Conservation (phyloP, 2,888 invertebrate genomes). For the Erebia aethiops region DNA sequence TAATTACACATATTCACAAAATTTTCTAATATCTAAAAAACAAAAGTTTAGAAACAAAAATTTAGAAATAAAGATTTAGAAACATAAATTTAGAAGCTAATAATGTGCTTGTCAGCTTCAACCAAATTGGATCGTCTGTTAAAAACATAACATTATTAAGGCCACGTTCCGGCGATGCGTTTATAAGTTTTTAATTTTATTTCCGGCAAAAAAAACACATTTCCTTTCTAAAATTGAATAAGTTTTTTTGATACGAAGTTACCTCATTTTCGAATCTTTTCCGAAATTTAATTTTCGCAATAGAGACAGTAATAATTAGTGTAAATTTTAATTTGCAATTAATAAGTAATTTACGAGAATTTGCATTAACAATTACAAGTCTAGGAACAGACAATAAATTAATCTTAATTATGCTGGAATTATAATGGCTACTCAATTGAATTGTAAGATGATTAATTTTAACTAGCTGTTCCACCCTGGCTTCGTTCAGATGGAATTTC, state of each 20-base stretch:
- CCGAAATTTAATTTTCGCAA: background rate
- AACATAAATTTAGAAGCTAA: too few relatives aligned
- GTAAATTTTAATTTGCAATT: background rate
- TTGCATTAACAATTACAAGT: background rate
- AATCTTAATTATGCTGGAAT: background rate
- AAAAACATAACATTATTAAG: background rate
- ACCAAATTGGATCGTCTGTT: background rate
- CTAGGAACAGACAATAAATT: background rate
- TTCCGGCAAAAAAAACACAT: constrained; percentile 14
- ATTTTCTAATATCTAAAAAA: too few relatives aligned
- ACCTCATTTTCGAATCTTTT: background rate
- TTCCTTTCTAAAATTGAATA: constrained; percentile 26
- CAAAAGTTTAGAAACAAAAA: too few relatives aligned
- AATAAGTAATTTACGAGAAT: background rate
- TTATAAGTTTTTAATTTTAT: constrained; percentile 13
- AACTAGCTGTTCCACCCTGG: too few relatives aligned
- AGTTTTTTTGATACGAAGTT: constrained; percentile 16
- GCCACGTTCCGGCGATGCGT: background rate
- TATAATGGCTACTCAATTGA: background rate
- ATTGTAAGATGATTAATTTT: background rate
- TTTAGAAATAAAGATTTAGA: too few relatives aligned
- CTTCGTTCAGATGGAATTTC: too few relatives aligned
- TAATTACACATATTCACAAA: too few relatives aligned
- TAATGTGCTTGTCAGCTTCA: background rate
- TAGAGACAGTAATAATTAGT: background rate